Percentiles rank a stretch among this genome's conserved stretches.
Conservation (phyloP, 2,113 vertebrate species). For the Machaerirhynchus nigripectus region DNA sequence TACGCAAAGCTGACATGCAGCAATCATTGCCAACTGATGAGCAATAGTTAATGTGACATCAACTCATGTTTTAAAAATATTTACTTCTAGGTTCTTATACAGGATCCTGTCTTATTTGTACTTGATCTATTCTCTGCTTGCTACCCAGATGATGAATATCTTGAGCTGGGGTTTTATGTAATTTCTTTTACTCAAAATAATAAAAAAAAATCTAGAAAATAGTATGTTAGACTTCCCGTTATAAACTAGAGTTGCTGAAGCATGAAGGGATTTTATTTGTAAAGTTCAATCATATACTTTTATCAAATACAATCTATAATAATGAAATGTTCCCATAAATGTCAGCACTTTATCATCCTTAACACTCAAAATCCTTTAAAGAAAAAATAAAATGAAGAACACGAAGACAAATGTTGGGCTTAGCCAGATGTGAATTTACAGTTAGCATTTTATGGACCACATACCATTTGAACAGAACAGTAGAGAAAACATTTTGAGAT, state of each 20-base stretch:
- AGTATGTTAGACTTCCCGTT: neutral
- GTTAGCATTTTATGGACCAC: slow-evolving; percentile 48
- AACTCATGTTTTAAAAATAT: neutral
- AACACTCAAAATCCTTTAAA: slow-evolving; percentile 11
- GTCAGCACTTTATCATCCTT: slow-evolving; percentile 40
- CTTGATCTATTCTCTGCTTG: neutral
- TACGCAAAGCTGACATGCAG: neutral
- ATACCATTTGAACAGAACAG: slow-evolving; percentile 52
- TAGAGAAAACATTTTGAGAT: slow-evolving; percentile 60
- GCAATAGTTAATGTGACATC: neutral
- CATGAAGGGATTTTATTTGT: slow-evolving; percentile 24
- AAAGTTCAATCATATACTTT: slow-evolving; percentile 56
- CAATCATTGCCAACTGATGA: neutral
- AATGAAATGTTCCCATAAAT: slow-evolving; percentile 47
- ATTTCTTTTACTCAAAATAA: neutral
- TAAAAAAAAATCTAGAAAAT: neutral
- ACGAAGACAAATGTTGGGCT: slow-evolving; percentile 36
- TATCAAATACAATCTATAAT: slow-evolving; percentile 42
- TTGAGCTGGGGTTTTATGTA: neutral
- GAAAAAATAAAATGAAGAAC: slow-evolving; percentile 43
- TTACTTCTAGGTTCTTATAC: neutral
- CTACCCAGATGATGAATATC: neutral
- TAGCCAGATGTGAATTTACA: slow-evolving; percentile 50
- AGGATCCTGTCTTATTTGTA: neutral
- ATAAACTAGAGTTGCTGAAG: slow-evolving; percentile 6